A percentile compares a stretch with the other conserved stretches of the same genome.
Conservation (phyloP, 2,888 invertebrate species). For the Lordiphosa andalusiaca region DNA sequence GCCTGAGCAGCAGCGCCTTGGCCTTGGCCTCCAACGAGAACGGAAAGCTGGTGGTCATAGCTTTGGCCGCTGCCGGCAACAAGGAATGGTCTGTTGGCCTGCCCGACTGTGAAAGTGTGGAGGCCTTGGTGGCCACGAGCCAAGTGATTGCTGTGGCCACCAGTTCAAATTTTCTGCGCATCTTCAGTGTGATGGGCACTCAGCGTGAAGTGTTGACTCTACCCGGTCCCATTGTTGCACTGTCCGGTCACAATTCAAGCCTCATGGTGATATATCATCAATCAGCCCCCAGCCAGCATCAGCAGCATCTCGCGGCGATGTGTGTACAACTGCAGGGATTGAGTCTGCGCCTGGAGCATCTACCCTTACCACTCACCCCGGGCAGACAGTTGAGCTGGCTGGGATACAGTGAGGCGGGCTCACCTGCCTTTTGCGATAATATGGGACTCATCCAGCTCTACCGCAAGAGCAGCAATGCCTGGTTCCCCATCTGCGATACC, state of each 20-base stretch:
- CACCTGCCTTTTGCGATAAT: constrained; percentile 89
- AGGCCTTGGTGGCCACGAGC: constrained; percentile 85
- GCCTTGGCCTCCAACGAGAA: constrained; percentile 88
- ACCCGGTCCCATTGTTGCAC: constrained; percentile 87
- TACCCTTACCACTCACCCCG: constrained; percentile 85
- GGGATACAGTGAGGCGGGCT: constrained; percentile 90
- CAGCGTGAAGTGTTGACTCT: constrained; percentile 88
- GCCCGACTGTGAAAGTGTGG: constrained; percentile 89
- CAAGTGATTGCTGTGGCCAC: constrained; percentile 91
- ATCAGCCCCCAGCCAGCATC: constrained; percentile 81
- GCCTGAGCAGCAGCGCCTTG: constrained; percentile 89
- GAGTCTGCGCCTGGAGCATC: constrained; percentile 81
- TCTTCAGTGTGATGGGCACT: constrained; percentile 92
- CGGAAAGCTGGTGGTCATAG: constrained; percentile 87
- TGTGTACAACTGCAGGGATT: constrained; percentile 81
- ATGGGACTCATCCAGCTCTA: constrained; percentile 88
- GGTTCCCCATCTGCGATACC: constrained; percentile 91
- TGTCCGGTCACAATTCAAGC: constrained; percentile 84
- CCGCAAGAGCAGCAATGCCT: constrained; percentile 85
- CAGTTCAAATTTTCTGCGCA: constrained; percentile 86
- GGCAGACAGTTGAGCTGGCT: constrained; percentile 86
- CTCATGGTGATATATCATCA: constrained; percentile 86
- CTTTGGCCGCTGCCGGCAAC: constrained; percentile 86
- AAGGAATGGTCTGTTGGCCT: constrained; percentile 93
- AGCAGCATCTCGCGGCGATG: constrained; percentile 83